These are phyloP conservation scores for Tachina grossa DNA, from an alignment of 2,888 invertebrate genomes.

Conservation along the genomic window DNA sequence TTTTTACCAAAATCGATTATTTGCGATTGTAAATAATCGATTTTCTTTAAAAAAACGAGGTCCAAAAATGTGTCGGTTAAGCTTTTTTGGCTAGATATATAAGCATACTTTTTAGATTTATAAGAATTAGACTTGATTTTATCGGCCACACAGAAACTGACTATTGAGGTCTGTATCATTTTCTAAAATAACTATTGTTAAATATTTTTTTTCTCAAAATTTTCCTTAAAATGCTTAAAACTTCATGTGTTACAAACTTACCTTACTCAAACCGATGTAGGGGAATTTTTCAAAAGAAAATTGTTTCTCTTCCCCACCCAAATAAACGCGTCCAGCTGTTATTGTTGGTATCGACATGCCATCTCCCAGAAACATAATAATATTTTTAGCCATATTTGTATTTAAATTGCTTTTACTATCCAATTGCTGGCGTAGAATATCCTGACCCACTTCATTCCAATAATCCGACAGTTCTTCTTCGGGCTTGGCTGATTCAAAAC, in stretches of 20 bases:
- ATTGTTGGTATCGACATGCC: slow-evolving; percentile 94
- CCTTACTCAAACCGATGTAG: slow-evolving; percentile 89
- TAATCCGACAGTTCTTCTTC: slow-evolving; percentile 80
- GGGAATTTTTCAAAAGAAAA: slow-evolving; percentile 91
- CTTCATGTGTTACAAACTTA: slow-evolving; percentile 76
- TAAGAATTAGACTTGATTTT: too few species aligned
- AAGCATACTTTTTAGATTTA: too few species aligned
- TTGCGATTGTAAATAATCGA: too few species aligned
- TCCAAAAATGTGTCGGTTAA: too few species aligned
- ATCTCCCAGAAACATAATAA: slow-evolving; percentile 90
- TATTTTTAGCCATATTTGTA: slow-evolving; percentile 84
- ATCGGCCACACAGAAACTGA: too few species aligned
- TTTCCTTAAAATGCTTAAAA: neutral
- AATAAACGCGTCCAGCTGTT: slow-evolving; percentile 89
- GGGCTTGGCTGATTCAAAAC: slow-evolving; percentile 76
- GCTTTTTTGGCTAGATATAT: too few species aligned
- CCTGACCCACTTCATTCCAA: slow-evolving; percentile 84
- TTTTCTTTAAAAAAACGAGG: too few species aligned
- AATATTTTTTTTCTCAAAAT: too few species aligned
- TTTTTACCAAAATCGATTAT: too few species aligned
- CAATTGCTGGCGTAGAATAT: slow-evolving; percentile 81
- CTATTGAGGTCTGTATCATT: too few species aligned
- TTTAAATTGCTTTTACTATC: slow-evolving; percentile 78
- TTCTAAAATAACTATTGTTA: too few species aligned
- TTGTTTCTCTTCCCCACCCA: slow-evolving; percentile 90